Evolutionary conservation across 2,888 invertebrate species (phyloP), one percentile per base, ranked within the genome.

Genomic region (Meloe dianella): DNA sequence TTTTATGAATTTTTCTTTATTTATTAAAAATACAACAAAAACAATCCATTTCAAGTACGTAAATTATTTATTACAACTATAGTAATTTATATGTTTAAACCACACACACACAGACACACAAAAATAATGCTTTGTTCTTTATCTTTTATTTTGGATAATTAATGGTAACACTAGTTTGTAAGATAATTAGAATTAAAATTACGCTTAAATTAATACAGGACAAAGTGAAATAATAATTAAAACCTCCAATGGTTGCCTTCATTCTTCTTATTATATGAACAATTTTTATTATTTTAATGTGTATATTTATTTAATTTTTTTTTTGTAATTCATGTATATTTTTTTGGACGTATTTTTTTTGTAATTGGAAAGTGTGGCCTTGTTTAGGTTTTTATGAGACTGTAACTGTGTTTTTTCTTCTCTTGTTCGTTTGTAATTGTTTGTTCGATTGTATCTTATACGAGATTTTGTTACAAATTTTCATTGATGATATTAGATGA

Each of bases 401-500:
- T 38, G 38, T 14, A 38, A 38, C 12, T n/a, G 9, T n/a, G 1
- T 38, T 38, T 38, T 38, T 38, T 38, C 14, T n/a, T n/a, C 14
- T 38, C 5, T 38, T 14, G 14, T 14, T 68, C 66, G n/a, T n/a
- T n/a, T 62, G 63, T 66, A 64, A 61, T 41, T 60, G 61, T 61
- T 65, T 57, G 64, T 68, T 68, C 10, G 10, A 30, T 10, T 32
- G n/a, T n/a, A n/a, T 32, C 32, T 32, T 32, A 12, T 32, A 32
- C 12, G 32, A 5, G 10, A 10, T 32, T 32, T 32, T 32, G 12
- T 32, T 32, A 12, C 61, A 58, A 38, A 38, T 66, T 71, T 71
- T 60, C 1, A n/a, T 68, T n/a, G 72, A 72, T 68, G 70, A 69
- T 71, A 69, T 65, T 72, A 38, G 73, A 77, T 73, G 67, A 74